A percentile compares a stretch with the other conserved stretches of the same genome.
phyloP scores from a whole-genome alignment of 1,140 invertebrate genomes.

The Archegozetes longisetosus region DNA sequence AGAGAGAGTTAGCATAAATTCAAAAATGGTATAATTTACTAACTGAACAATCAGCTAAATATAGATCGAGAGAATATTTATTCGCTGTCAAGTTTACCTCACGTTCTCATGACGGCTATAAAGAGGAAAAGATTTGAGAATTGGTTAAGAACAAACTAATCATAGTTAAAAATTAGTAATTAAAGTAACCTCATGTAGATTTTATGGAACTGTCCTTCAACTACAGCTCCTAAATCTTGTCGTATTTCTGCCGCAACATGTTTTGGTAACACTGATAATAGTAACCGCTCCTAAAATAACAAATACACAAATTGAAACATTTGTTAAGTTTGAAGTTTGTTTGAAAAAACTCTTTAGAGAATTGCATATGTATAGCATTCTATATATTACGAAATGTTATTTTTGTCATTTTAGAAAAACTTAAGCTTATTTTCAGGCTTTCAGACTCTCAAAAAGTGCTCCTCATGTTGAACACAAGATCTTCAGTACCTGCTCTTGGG shows the following conservation, averaged over 20 bases:
- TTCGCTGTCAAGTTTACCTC: too few species aligned
- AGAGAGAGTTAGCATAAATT: constrained; percentile 26
- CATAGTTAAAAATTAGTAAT: not conserved
- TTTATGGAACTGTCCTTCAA: constrained; percentile 79
- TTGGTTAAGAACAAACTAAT: not conserved
- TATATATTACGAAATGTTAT: too few species aligned
- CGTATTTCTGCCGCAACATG: constrained; percentile 89
- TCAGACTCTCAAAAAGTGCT: too few species aligned
- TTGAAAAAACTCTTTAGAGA: not conserved
- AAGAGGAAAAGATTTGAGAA: not conserved
- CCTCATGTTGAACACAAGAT: too few species aligned
- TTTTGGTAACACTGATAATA: constrained; percentile 80
- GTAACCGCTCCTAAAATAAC: constrained; percentile 54
- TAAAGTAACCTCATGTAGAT: constrained; percentile 62
- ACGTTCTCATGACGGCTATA: constrained; percentile 81
- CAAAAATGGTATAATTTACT: not conserved
- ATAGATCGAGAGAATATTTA: not conserved
- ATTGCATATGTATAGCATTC: too few species aligned
- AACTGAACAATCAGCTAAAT: not conserved
- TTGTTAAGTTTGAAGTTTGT: not conserved
- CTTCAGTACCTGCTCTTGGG: constrained; percentile 71
- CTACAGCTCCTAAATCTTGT: constrained; percentile 64
- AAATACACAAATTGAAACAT: constrained; percentile 16
- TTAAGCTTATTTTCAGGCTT: too few species aligned
- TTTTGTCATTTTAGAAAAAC: too few species aligned